Percentiles rank a stretch among this genome's conserved stretches.
Evolutionary conservation across 2,888 invertebrate genomes (phyloP).

Genomic region (Tetanocera ferruginea): DNA sequence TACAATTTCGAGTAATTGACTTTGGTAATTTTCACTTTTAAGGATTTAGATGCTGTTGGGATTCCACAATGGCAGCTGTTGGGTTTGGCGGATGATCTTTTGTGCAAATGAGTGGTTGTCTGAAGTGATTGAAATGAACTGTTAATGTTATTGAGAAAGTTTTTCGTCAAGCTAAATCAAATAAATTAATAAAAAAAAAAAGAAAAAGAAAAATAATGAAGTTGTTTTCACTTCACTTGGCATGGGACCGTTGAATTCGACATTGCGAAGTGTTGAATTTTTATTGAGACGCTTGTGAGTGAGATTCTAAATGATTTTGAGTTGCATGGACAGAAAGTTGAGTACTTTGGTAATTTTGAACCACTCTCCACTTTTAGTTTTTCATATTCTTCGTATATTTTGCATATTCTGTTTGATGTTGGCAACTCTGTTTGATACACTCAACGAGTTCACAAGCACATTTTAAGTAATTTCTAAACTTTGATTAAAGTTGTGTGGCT

Average conservation of each 20-base stretch:
- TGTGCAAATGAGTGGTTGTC: background rate
- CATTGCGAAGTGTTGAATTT: background rate
- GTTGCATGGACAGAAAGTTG: no score
- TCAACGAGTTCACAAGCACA: background rate
- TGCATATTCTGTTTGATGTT: background rate
- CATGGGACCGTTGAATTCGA: background rate
- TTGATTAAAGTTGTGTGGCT: background rate
- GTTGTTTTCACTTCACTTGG: background rate
- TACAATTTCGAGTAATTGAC: slow-evolving; percentile 56
- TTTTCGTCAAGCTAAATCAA: background rate
- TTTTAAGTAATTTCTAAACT: slow-evolving; percentile 13
- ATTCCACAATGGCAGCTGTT: background rate
- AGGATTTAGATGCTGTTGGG: background rate
- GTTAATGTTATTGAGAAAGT: slow-evolving; percentile 58
- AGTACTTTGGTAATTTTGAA: background rate
- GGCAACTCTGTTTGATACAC: background rate
- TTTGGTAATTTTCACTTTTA: slow-evolving; percentile 62
- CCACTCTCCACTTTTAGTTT: background rate
- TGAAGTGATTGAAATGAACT: slow-evolving; percentile 38
- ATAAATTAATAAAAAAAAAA: background rate
- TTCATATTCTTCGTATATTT: background rate
- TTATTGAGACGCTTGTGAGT: slow-evolving; percentile 27
- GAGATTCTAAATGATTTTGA: no score
- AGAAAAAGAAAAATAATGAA: background rate
- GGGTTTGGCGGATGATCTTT: background rate